These are phyloP conservation scores for Drosophila neotestacea DNA, from an alignment of 2,888 invertebrate genomes.

Conservation along the genomic window DNA sequence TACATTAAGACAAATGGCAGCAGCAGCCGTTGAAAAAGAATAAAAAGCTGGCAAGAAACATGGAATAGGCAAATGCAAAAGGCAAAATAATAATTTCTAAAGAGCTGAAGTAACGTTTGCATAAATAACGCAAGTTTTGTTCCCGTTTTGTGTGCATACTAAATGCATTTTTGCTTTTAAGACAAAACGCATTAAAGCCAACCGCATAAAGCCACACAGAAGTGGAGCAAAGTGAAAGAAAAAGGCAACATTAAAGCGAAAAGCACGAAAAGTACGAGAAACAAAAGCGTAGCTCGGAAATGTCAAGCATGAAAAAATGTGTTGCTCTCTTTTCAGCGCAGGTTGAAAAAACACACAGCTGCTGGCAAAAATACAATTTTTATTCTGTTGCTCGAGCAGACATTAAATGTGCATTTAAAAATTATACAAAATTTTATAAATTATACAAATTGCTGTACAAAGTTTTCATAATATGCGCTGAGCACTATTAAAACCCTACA, in stretches of 20 bases:
- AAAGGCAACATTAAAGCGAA: constrained; percentile 8
- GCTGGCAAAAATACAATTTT: constrained; percentile 5
- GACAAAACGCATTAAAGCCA: constrained; percentile 47
- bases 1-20: constrained; percentile 53
- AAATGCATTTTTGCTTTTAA: constrained; percentile 65
- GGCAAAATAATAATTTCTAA: constrained; percentile 75
- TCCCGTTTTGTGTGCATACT: constrained; percentile 64
- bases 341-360: neutral
- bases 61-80: constrained; percentile 48
- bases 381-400: neutral
- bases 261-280: neutral
- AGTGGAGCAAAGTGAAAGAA: constrained; percentile 6
- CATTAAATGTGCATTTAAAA: constrained; percentile 25
- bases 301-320: constrained; percentile 23
- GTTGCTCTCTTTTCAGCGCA: constrained; percentile 32
- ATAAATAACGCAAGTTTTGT: constrained; percentile 74
- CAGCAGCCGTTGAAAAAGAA: constrained; percentile 28
- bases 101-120: constrained; percentile 78
- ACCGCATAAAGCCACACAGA: constrained; percentile 4
- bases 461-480: constrained; percentile 7
- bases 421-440: constrained; percentile 41
- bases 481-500: constrained; percentile 18
- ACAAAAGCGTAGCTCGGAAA: neutral
- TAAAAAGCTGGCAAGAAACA: constrained; percentile 30
- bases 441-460: constrained; percentile 50